These are phyloP conservation scores for Muscicapa comitata DNA, from an alignment of 2,797 vertebrate genomes.

Conservation along the genomic window DNA sequence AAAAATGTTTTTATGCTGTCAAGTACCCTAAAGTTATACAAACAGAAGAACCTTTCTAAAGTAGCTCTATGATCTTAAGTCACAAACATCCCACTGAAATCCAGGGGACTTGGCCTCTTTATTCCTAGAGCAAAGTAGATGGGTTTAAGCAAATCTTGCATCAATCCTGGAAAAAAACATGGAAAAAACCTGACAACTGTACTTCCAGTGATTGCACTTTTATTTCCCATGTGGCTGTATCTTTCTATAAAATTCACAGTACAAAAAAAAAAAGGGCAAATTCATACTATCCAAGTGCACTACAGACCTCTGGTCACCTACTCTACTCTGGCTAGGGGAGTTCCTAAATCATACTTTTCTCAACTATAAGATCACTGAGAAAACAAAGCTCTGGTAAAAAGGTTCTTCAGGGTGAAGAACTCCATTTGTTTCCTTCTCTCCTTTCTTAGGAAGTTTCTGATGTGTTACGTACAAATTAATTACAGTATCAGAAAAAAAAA, in stretches of 20 bases:
- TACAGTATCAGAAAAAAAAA: background rate
- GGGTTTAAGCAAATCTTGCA: background rate
- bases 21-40: background rate
- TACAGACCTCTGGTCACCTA: background rate
- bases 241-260: background rate
- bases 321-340: background rate
- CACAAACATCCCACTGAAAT: background rate
- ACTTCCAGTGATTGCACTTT: background rate
- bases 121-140: background rate
- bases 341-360: background rate
- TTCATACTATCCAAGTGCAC: background rate
- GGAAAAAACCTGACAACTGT: background rate
- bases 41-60: background rate
- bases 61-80: background rate
- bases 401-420: background rate
- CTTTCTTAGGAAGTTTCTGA: background rate
- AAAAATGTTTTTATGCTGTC: background rate
- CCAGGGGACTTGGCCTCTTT: background rate
- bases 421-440: background rate
- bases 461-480: background rate
- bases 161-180: background rate
- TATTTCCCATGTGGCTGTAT: background rate
- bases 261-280: slow-evolving; percentile 3
- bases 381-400: background rate
- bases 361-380: background rate